Evolutionary conservation across 2,797 vertebrate genomes (phyloP).

Genomic region (Gambelia wislizenii): DNA sequence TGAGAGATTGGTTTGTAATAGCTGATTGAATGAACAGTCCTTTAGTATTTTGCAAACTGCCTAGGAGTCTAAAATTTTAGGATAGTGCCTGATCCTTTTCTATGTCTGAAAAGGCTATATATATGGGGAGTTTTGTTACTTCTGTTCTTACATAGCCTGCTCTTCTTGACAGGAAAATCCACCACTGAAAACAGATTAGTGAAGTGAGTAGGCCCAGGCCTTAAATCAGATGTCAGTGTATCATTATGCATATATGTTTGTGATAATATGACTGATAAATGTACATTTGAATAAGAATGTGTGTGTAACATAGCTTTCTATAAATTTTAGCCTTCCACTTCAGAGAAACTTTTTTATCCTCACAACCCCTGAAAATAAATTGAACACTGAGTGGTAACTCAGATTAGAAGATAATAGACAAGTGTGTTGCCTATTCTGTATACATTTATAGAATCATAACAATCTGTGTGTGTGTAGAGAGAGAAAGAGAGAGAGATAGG

Average conservation of each 20-base stretch:
- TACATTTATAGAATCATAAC: slow-evolving; percentile 19
- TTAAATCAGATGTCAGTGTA: slow-evolving; percentile 18
- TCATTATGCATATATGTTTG: slow-evolving; percentile 8
- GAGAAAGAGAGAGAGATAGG: too few species aligned
- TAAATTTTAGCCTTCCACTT: slow-evolving; percentile 46
- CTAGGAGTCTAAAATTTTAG: slow-evolving; percentile 35
- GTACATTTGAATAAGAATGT: not conserved
- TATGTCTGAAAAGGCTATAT: slow-evolving; percentile 6
- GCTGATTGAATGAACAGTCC: not conserved
- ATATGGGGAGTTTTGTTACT: slow-evolving; percentile 28
- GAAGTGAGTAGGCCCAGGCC: not conserved
- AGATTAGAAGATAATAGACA: slow-evolving; percentile 14
- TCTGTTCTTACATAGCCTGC: slow-evolving; percentile 29
- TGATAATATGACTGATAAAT: slow-evolving; percentile 2
- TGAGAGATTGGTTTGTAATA: not conserved
- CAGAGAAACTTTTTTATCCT: slow-evolving; percentile 40
- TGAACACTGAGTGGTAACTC: slow-evolving; percentile 15
- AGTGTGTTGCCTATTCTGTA: slow-evolving; percentile 15
- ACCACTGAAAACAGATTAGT: slow-evolving; percentile 26
- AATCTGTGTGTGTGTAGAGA: slow-evolving; percentile 9
- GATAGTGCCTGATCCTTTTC: slow-evolving; percentile 13
- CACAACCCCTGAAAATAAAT: slow-evolving; percentile 22
- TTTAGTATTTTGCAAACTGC: not conserved
- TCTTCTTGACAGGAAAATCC: slow-evolving; percentile 5
- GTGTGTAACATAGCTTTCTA: slow-evolving; percentile 24